These are phyloP conservation scores for Drosophila peninsularis DNA, from an alignment of 2,888 invertebrate genomes.

Conservation along the genomic window DNA sequence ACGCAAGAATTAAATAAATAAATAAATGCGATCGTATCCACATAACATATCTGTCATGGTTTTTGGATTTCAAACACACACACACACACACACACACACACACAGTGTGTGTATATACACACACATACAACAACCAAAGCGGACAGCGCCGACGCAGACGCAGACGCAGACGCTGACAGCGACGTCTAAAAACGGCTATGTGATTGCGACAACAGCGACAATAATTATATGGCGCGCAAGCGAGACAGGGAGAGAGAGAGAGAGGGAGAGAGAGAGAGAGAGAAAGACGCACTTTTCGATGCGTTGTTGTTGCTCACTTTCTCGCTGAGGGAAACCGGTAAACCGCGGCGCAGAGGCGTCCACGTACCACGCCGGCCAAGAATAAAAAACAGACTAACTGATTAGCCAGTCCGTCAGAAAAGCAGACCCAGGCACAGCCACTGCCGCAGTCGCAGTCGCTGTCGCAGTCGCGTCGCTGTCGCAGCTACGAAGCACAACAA, in stretches of 20 bases:
- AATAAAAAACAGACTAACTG: conserved; percentile 77
- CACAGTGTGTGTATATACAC: not conserved
- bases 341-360: conserved; percentile 35
- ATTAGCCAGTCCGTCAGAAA: conserved; percentile 65
- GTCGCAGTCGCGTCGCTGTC: conserved; percentile 3
- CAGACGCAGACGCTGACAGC: conserved; percentile 21
- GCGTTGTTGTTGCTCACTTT: conserved; percentile 24
- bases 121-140: conserved; percentile 39
- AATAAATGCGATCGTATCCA: conserved; percentile 44
- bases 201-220: conserved; percentile 68
- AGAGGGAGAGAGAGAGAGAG: not conserved
- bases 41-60: conserved; percentile 24
- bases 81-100: conserved; percentile 31
- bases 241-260: not conserved
- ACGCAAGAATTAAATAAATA: conserved; percentile 57
- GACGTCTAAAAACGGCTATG: conserved; percentile 67
- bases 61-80: conserved; percentile 36
- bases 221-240: conserved; percentile 10
- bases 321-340: conserved; percentile 42
- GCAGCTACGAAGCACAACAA: conserved; percentile 7
- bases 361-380: conserved; percentile 74
- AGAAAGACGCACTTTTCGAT: conserved; percentile 34
- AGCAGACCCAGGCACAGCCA: not conserved
- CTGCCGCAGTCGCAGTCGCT: conserved; percentile 6
- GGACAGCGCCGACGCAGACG: conserved; percentile 38